These are phyloP conservation scores for Himalopsyche japonica DNA, from an alignment of 2,888 invertebrate genomes.

Conservation along the genomic window DNA sequence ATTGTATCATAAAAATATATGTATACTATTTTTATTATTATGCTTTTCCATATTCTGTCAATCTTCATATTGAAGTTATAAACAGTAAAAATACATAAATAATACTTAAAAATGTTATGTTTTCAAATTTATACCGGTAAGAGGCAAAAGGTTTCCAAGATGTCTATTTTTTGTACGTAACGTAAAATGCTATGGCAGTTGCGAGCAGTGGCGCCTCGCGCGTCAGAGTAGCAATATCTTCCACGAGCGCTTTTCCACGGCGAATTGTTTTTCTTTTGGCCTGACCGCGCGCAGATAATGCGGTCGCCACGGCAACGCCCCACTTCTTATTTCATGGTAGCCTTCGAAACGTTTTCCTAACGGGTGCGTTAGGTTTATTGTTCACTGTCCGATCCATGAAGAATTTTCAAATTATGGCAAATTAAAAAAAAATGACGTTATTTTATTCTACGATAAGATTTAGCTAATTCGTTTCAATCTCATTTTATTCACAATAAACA, in stretches of 20 bases:
- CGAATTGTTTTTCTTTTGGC: constrained; percentile 23
- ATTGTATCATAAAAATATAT: no score
- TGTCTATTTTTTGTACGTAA: not conserved
- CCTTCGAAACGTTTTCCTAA: not conserved
- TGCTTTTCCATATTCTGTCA: no score
- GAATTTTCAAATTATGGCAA: not conserved
- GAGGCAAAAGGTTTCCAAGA: not conserved
- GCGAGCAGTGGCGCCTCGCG: not conserved
- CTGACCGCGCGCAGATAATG: constrained; percentile 40
- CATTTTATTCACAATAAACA: no score
- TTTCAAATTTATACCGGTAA: no score
- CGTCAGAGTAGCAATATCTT: constrained; percentile 16
- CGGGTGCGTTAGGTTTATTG: not conserved
- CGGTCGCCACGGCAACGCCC: constrained; percentile 37
- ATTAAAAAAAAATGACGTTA: no score
- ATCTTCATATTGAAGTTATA: no score
- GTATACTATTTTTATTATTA: no score
- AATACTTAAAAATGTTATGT: no score
- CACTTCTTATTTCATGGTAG: constrained; percentile 22
- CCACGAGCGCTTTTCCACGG: constrained; percentile 10
- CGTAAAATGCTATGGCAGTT: no score
- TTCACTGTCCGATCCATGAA: not conserved
- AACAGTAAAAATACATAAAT: no score
- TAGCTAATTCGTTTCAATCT: no score
- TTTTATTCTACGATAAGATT: no score